Base-by-base conservation (phyloP, 2,888 invertebrate species). In the Athetis lepigone region DNA sequence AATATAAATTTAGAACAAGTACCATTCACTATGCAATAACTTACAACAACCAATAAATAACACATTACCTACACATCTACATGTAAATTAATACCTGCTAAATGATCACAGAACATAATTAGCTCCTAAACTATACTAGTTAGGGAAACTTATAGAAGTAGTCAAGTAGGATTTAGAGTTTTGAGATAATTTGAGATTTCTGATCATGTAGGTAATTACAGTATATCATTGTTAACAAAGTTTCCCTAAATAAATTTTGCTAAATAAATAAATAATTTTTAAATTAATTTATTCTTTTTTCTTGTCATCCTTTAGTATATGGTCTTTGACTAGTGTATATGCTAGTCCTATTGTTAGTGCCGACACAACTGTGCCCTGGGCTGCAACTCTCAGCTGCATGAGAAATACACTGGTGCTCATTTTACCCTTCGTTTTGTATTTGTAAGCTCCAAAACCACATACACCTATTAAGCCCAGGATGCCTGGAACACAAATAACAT, bases 371-470 rank as follows among this genome's bases (percentile, higher is more conserved):
- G 97, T 96, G 23, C 98, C 97, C 88, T 98, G 98, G 0, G 98
- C 98, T 0, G 96, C 97, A 7, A 98, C 98, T 91, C 98, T 96
- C 18, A 98, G 95, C 82, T 98, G 98, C 97, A 98, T 98, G 75
- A 96, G 95, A 91, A 97, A 98, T 1, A 98, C 96, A 75, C 98
- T 98, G 2, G 98, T 96, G 80, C 97, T 97, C 97, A 98, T 97
- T 69, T 95, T 94, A 0, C 98, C 98, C 75, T 95, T 95, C 52
- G 95, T 94, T 85, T 96, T 97, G 90, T 95, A 98, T 87, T 96
- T 96, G 86, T 97, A 97, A 2, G 96, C 97, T 49, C 98, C 98
- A 86, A 97, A 96, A 0, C 92, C 96, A 75, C 97, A 96, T 1
- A 97, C 97, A 11, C 96, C 95, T 6, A 96, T 80, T 70, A 97